Evolutionary conservation across 1,140 invertebrate genomes (phyloP), one percentile per base, ranked within the genome.

Genomic region (Drosophila lacertosa): DNA sequence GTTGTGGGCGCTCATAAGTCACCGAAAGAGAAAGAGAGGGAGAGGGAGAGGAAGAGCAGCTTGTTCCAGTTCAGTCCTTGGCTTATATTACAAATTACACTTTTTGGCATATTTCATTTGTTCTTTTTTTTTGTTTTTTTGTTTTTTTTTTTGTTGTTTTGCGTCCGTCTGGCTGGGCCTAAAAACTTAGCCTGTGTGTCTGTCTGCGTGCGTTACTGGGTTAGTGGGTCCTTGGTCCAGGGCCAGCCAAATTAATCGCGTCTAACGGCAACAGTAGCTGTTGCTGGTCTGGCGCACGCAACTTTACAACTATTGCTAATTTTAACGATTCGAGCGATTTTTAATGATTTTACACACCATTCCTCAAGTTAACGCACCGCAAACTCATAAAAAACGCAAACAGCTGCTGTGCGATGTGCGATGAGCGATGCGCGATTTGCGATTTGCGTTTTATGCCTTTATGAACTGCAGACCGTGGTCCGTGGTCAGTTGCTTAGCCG

Each of bases 271-370:
- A 44, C 33, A 22, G 4, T 4, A 22, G n/a, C n/a, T n/a, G n/a
- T n/a, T n/a, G n/a, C n/a, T n/a, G n/a, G n/a, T n/a, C 57, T 24
- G 35, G n/a, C 6, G 13, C 35, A 22, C n/a, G n/a, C n/a, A 20
- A 37, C 29, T 58, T 65, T 59, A 71, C 69, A 67, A 63, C 39
- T 59, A 70, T 70, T 57, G 72, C 71, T 59, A 66, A 59, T 62
- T 72, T 86, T 66, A 82, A 76, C 66, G 80, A 76, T 71, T 75
- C 71, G 81, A 76, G 78, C 86, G 76, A 65, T 70, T 76, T 75
- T 73, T 86, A 76, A 81, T 89, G 76, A 65, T 70, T 76, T 83
- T 84, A 75, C 88, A 89, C 88, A 66, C 76, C 81, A 74, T 89
- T 89, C 70, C 71, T 89, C 86, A 89, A 86, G 73, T 89, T 80